Evolutionary conservation across 2,888 invertebrate genomes (phyloP), one percentile per base, ranked within the genome.

Genomic region (Dimorphilus gyrociliatus): DNA sequence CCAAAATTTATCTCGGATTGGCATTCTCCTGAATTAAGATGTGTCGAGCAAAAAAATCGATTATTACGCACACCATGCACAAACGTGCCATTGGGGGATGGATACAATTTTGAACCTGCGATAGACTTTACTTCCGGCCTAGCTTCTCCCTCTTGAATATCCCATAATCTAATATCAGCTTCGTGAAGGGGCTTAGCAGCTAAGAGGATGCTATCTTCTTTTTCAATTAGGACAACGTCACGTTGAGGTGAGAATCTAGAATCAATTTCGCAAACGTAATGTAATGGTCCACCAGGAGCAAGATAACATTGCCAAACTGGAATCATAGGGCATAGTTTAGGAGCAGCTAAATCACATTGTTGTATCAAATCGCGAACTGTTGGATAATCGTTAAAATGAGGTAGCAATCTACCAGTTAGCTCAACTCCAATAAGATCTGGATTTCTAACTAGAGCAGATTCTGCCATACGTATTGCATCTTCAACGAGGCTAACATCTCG

Each of bases 401-500:
- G 44, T 4, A 44, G 38, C 2, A 38, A 30, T 10, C 37, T 16
- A 2, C 39, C 37, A 8, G 29, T 23, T 2, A 39, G 4, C 24
- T 39, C 39, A 10, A 35, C 6, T 8, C 35, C 29, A 7, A 39
- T 31, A 3, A 35, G 27, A 10, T 38, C 25, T 5, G 35, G 31
- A 21, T 39, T 33, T 16, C 24, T 23, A 8, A 29, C 26, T 27
- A 39, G 65, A 40, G 88, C 84, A 2, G 88, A 86, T 0, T 88
- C 86, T 0, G 90, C 88, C 23, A 90, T 70, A 27, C 86, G 72
- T 3, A 92, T 62, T 0, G 88, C 88, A 57, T 92, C 90, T 0
- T 88, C 86, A 2, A 92, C 85, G 24, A 92, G 62, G 74, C 80
- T 78, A 4, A 88, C 67, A 58, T 92, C 88, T 50, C 81, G 78